Evolutionary conservation across 2,888 invertebrate genomes (phyloP), one percentile per base, ranked within the genome.

Genomic region (Drosophila siamana): DNA sequence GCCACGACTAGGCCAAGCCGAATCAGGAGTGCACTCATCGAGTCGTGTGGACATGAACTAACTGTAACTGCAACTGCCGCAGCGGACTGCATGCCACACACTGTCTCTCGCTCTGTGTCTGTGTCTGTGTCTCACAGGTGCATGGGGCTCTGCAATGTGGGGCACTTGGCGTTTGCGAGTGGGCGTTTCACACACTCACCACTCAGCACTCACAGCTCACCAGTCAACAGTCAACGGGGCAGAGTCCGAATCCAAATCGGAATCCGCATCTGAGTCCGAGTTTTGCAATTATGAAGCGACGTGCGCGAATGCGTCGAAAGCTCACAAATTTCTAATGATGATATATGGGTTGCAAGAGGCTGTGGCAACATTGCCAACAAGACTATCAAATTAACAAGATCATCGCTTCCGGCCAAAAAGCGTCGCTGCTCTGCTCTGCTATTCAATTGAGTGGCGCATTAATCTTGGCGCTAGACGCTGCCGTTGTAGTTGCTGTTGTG

Each of bases 311-410:
- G 86, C 86, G 82, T 87, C 78, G 83, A 83, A 89, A 89, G 85
- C 83, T 86, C 80, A 71, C 88, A 89, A 86, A 88, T 83, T 85
- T 89, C 88, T 89, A 89, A 89, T 83, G 86, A 89, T 85, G 89
- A 85, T 80, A 77, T 85, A 85, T 89, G 74, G 74, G 86, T 69
- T 54, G 43, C 54, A 11, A 9, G 60, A 55, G 69, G 66, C 72
- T 56, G 51, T 60, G 43, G 64, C 57, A 59, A 68, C 69, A 72
- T 71, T 55, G 78, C 55, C 83, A 71, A 79, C 80, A 68, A 79
- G 68, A 72, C 87, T 89, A 86, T 86, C 89, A 88, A 86, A 86
- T 86, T 86, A 89, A 86, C 86, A 86, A 86, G 86, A 86, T 86
- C 90, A 69, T 72, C 79, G 89, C 86, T 89, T 89, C 86, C 89